Percentiles rank a stretch among this genome's conserved stretches.
Evolutionary conservation across 2,888 invertebrate genomes (phyloP).

Genomic region (Leptopterna dolabrata): DNA sequence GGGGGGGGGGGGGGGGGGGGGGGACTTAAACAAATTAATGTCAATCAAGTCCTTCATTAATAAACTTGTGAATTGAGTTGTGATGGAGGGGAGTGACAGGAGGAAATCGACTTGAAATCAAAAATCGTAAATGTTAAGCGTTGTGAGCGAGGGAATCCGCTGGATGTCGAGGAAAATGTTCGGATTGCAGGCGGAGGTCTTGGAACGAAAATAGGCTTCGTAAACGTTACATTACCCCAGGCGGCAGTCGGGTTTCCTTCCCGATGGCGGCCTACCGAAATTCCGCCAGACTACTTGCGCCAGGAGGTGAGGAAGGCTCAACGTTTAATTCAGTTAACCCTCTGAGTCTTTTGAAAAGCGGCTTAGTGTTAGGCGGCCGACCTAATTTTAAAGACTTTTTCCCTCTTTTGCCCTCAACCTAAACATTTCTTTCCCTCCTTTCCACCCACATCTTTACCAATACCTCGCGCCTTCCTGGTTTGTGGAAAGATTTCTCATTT

Average conservation of each 20-base stretch:
- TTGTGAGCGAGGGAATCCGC: not conserved
- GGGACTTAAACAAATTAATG: not conserved
- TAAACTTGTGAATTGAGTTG: no score
- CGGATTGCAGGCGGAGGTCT: not conserved
- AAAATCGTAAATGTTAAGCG: slow-evolving; percentile 11
- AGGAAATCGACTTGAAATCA: not conserved
- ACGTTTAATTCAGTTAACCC: slow-evolving; percentile 37
- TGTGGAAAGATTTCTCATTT: slow-evolving; percentile 21
- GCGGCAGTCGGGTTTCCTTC: not conserved
- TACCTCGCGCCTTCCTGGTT: no score
- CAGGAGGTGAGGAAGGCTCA: slow-evolving; percentile 1
- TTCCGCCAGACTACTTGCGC: not conserved
- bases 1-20: no score
- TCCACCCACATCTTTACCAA: not conserved
- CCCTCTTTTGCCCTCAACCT: not conserved
- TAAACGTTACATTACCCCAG: not conserved
- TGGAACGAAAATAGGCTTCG: not conserved
- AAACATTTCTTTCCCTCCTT: not conserved
- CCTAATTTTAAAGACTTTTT: slow-evolving; percentile 36
- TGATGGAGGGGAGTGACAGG: no score
- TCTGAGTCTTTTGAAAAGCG: not conserved
- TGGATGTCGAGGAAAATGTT: not conserved
- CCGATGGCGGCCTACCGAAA: not conserved
- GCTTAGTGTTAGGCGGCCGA: slow-evolving; percentile 29
- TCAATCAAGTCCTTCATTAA: slow-evolving; percentile 3